These are phyloP conservation scores for Ptycholaimellus sp. DNA, from an alignment of 2,888 invertebrate genomes.

Conservation along the genomic window DNA sequence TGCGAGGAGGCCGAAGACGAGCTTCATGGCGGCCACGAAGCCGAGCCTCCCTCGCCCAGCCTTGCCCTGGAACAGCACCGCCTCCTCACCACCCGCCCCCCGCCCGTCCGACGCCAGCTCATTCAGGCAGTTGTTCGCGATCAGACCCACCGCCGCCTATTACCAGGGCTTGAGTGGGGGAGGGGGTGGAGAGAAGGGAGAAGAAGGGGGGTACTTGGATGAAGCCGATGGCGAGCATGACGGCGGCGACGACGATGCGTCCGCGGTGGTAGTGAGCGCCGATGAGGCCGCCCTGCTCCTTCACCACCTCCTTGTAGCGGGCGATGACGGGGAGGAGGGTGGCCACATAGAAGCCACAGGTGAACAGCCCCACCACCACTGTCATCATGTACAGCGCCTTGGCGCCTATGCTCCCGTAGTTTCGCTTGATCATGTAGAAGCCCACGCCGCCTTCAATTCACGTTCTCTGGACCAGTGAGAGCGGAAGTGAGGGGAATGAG, in stretches of 20 bases:
- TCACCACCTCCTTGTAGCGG: conserved; percentile 9
- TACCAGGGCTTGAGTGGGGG: too few relatives aligned
- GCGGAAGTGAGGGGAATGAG: too few relatives aligned
- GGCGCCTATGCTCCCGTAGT: conserved; percentile 22
- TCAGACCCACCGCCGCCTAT: too few relatives aligned
- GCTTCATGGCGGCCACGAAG: conserved; percentile 16
- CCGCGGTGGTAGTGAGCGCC: conserved; percentile 9
- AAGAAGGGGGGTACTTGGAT: too few relatives aligned
- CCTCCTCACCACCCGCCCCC: not conserved
- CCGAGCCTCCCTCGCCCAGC: conserved; percentile 8
- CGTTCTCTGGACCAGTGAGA: too few relatives aligned
- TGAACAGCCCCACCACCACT: conserved; percentile 16
- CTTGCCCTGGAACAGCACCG: too few relatives aligned
- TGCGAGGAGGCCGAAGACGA: conserved; percentile 15
- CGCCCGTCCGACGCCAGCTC: too few relatives aligned
- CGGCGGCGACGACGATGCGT: conserved; percentile 16
- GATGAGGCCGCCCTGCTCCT: conserved; percentile 9
- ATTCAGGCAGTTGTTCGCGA: too few relatives aligned
- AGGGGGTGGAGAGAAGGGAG: too few relatives aligned
- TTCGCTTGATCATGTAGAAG: conserved; percentile 18
- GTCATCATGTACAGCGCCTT: conserved; percentile 20
- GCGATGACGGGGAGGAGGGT: not conserved
- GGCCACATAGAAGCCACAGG: conserved; percentile 18
- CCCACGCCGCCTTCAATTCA: conserved; percentile 2
- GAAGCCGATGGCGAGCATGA: conserved; percentile 18